These are phyloP conservation scores for Dasypogon diadema DNA, from an alignment of 2,888 invertebrate species.

Conservation along the genomic window DNA sequence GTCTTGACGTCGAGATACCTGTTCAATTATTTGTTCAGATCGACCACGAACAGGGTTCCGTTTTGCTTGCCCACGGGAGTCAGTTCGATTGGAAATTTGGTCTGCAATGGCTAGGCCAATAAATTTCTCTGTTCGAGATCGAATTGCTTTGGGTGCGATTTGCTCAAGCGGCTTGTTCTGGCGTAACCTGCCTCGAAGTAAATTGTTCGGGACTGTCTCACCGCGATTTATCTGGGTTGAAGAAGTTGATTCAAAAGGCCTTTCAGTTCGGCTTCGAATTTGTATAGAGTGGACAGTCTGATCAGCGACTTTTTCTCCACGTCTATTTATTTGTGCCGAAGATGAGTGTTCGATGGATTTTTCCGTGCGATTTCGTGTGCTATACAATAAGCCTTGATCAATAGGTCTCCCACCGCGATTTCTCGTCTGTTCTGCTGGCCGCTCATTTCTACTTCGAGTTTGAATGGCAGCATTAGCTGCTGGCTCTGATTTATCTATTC, in stretches of 20 bases:
- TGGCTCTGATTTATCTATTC: neutral
- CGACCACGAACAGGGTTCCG: neutral
- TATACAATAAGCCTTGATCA: neutral
- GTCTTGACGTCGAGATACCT: constrained; percentile 26
- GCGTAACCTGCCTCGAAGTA: neutral
- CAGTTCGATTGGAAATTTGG: constrained; percentile 7
- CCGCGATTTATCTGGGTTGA: neutral
- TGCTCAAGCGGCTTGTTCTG: neutral
- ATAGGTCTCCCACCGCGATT: neutral
- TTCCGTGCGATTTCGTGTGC: neutral
- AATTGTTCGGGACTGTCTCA: neutral
- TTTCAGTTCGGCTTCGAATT: neutral
- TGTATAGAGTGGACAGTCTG: neutral
- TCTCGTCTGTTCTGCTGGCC: neutral
- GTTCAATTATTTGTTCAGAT: constrained; percentile 4
- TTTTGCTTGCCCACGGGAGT: neutral
- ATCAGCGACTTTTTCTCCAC: neutral
- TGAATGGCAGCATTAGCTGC: no score
- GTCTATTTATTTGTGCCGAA: neutral
- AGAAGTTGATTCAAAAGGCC: neutral
- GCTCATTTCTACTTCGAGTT: constrained; percentile 1
- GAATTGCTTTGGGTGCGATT: neutral
- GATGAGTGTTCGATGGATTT: neutral
- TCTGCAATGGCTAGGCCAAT: no score
- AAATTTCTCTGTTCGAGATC: constrained; percentile 11